These are phyloP conservation scores for Idaea straminata DNA, from an alignment of 2,888 invertebrate genomes.

Conservation along the genomic window DNA sequence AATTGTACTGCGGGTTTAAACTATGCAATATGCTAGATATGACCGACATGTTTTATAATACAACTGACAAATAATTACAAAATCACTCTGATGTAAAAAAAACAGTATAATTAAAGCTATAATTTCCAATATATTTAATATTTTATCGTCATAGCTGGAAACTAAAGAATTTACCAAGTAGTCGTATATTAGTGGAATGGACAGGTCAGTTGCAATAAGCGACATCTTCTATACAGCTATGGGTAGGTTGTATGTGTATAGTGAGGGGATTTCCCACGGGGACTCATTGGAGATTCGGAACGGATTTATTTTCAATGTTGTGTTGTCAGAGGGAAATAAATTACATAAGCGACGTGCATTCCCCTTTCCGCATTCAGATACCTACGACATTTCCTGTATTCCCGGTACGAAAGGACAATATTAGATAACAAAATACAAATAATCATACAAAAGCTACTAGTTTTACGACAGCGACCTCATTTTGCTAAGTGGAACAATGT, in stretches of 20 bases:
- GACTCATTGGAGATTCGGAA: constrained; percentile 35
- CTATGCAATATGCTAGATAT: too few relatives aligned
- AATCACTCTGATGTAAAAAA: too few relatives aligned
- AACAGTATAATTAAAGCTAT: too few relatives aligned
- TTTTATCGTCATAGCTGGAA: too few relatives aligned
- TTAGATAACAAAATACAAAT: too few relatives aligned
- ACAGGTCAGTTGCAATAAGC: background rate
- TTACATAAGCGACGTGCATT: background rate
- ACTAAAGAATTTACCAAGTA: background rate
- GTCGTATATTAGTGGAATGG: background rate
- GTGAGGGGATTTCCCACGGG: constrained; percentile 41
- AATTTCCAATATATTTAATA: too few relatives aligned
- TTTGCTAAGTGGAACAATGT: too few relatives aligned
- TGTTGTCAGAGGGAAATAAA: background rate
- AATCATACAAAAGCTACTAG: too few relatives aligned
- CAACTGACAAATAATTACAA: too few relatives aligned
- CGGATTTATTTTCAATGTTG: constrained; percentile 40
- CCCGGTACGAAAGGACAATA: background rate
- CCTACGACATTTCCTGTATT: background rate
- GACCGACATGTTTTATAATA: too few relatives aligned
- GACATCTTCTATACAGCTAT: background rate
- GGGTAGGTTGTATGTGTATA: background rate
- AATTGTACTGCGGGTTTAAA: too few relatives aligned
- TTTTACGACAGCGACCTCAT: too few relatives aligned
- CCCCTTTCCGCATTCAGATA: background rate